Base-by-base conservation (phyloP, 2,888 invertebrate species). In the Lottia scabra region DNA sequence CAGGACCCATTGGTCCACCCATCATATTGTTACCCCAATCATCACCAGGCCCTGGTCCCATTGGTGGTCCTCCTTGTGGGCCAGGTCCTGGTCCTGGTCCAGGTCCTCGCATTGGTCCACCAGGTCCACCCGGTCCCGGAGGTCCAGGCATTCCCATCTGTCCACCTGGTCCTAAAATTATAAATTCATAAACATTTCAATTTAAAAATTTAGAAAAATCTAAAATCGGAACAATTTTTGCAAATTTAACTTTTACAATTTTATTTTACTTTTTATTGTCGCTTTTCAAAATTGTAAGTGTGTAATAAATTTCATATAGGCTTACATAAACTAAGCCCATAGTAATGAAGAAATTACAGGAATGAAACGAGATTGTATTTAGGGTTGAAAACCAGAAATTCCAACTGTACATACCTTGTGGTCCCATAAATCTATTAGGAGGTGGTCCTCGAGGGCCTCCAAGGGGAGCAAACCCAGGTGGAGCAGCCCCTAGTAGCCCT, bases 401-500 rank as follows among this genome's bases (percentile, higher is more conserved):
- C n/a, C 26, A 43, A 30, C 30, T 0, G 12, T 16, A 43, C 8
- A 13, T 45, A 66, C 66, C 66, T 66, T 19, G 43, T 16, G 44
- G 44, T 66, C 66, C 44, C 44, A 43, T 44, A 43, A 43, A 44
- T 68, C 72, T 68, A 23, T 46, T 56, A 71, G n/a, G 23, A 15
- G 23, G 26, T 65, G 72, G 44, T 65, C 63, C 63, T 63, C 63
- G 65, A 63, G 56, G 71, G 0, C 71, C 75, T 19, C 72, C 71
- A 74, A 76, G 72, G 65, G 77, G 79, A 64, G 73, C 77, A 72
- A 81, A 85, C 15, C 84, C 84, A 8, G 85, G 85, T n/a, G 84
- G 84, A 12, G 80, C 83, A 56, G 80, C 78, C 0, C 85, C 85
- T 83, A 90, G 69, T 56, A 83, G 67, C 70, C 81, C 77, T 87